Evolutionary conservation across 2,888 invertebrate species (phyloP), one percentile per base, ranked within the genome.

Genomic region (Oithona nana): DNA sequence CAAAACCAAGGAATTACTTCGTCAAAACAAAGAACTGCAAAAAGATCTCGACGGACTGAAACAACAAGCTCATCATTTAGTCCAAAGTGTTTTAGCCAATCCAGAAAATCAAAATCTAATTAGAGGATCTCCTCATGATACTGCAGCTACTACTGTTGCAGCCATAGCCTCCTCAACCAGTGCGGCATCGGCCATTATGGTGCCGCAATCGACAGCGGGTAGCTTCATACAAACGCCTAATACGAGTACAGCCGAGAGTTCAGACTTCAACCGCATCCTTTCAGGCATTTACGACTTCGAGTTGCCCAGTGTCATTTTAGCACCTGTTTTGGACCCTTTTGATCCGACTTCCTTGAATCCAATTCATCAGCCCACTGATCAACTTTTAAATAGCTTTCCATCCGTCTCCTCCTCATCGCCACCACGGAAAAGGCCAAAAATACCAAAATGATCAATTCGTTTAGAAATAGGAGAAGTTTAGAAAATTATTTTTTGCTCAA

Each of bases 1-100:
- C 71, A 79, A 79, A 68, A 82, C 82, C 0, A 77, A 82, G 50
- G 77, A 77, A 13, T 72, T 82, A 26, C 78, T 82, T 74, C 77
- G 79, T 65, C 79, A 78, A 65, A 82, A 81, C 71, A 77, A 75
- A 65, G 68, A 79, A 51, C 75, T 82, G 64, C 81, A 82, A 67
- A 76, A 78, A 64, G 79, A 80, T 67, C 74, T 82, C 63, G 74
- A 78, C 4, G 78, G 76, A 29, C 69, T 82, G 48, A 80, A 81
- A 68, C 74, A 77, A 64, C 81, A 83, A 71, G 82, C 82, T 0
- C 76, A 78, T 2, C 77, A 79, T 64, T 82, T 81, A 66, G 77
- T 82, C 22, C 74, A 78, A 49, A 75, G 78, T 2, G 77, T 81
- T 3, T 72, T 81, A 73, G 78, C 74, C 57, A 79, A 80, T 68